These are phyloP conservation scores for Paedocypris sp. DNA, from an alignment of 2,113 vertebrate genomes.

Conservation along the genomic window DNA sequence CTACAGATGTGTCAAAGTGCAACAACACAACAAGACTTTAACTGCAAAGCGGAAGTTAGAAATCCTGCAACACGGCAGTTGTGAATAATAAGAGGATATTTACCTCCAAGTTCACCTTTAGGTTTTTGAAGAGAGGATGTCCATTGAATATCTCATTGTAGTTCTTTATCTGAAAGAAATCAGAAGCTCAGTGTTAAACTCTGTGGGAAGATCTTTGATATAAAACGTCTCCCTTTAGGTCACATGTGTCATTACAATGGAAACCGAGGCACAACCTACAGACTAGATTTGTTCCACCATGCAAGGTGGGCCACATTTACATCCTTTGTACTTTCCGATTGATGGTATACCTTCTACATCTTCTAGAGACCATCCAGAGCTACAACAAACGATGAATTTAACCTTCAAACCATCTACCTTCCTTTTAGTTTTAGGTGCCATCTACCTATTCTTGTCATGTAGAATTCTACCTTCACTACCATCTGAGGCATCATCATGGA, in stretches of 20 bases:
- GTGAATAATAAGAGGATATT: not conserved
- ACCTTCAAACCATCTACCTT: too few relatives aligned
- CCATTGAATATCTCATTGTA: not conserved
- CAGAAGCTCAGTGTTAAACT: not conserved
- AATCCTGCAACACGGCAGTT: not conserved
- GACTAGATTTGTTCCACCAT: not conserved
- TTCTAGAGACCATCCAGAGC: too few relatives aligned
- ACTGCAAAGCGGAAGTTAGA: too few relatives aligned
- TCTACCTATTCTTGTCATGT: too few relatives aligned
- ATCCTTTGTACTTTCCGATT: too few relatives aligned
- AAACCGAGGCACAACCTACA: not conserved
- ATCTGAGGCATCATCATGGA: too few relatives aligned
- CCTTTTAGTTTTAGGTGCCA: too few relatives aligned
- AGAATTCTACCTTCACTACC: too few relatives aligned
- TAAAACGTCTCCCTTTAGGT: not conserved
- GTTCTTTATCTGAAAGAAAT: constrained; percentile 13
- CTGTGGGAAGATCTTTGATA: too few relatives aligned
- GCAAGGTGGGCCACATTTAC: constrained; percentile 2
- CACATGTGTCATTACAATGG: not conserved
- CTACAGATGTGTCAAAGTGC: not conserved
- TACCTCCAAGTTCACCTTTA: constrained; percentile 28
- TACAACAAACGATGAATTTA: too few relatives aligned
- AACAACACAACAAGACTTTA: too few relatives aligned
- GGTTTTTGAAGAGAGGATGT: constrained; percentile 16
- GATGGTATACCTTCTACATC: not conserved